A percentile compares a stretch with the other conserved stretches of the same genome.
Conservation (phyloP, 2,797 vertebrate genomes). For the Pempheris klunzingeri region DNA sequence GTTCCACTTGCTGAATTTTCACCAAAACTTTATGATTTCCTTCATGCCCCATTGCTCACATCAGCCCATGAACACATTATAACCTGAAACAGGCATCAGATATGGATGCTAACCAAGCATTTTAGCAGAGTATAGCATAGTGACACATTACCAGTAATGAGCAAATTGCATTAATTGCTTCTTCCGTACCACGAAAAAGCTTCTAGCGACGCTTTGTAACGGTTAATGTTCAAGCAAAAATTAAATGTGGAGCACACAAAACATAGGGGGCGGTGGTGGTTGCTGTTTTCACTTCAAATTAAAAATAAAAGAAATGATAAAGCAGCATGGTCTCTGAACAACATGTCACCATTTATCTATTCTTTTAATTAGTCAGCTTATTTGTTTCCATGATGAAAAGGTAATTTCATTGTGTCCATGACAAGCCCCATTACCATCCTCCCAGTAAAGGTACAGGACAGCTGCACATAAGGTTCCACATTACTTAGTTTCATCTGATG, state of each 20-base stretch:
- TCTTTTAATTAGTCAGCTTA: neutral
- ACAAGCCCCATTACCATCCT: neutral
- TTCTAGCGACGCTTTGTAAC: neutral
- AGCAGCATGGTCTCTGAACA: neutral
- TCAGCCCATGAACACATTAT: neutral
- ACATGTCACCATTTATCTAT: neutral
- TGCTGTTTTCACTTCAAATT: neutral
- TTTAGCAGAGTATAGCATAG: neutral
- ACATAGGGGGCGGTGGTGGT: neutral
- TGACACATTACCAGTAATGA: neutral
- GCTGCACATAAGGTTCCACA: too few species aligned
- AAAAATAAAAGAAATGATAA: neutral
- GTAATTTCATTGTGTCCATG: neutral
- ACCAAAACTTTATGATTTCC: slow-evolving; percentile 29
- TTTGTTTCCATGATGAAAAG: neutral
- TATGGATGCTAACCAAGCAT: neutral
- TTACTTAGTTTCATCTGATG: neutral
- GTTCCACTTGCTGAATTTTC: slow-evolving; percentile 14
- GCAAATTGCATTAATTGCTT: neutral
- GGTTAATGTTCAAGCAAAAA: neutral
- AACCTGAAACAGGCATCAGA: neutral
- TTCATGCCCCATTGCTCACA: slow-evolving; percentile 17
- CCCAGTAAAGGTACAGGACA: neutral
- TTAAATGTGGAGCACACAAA: neutral
- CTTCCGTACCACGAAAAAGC: too few species aligned